Conservation (phyloP, 30 jellyfish, hydroid and myxozoan species). For the Nemopilema nomurai region DNA sequence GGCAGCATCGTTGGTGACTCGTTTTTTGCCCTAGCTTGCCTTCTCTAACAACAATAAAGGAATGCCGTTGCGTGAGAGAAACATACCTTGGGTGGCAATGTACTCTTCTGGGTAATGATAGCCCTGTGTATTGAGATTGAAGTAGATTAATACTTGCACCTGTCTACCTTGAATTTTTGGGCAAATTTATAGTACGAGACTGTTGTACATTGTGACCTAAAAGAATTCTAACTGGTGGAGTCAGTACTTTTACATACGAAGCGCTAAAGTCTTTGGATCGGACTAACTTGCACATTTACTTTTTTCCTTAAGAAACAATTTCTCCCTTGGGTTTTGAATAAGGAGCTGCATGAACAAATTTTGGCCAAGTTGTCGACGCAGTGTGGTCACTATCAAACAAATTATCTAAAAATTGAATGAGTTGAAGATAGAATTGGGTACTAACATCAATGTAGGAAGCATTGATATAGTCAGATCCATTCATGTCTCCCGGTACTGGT, state of each 20-base stretch:
- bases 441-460: constrained; percentile 77
- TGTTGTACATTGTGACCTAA: too few relatives aligned
- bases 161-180: too few relatives aligned
- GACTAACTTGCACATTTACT: neutral
- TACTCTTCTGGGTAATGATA: constrained; percentile 64
- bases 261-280: neutral
- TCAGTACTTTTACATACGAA: too few relatives aligned
- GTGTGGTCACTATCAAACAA: too few relatives aligned
- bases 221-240: too few relatives aligned
- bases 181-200: too few relatives aligned
- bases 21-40: neutral
- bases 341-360: too few relatives aligned
- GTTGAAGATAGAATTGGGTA: too few relatives aligned
- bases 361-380: too few relatives aligned
- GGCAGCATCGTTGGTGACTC: too few relatives aligned
- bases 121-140: constrained; percentile 35
- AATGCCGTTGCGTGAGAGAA: neutral
- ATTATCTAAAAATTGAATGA: too few relatives aligned
- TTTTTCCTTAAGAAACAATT: neutral
- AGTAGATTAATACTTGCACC: neutral
- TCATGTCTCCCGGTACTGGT: constrained; percentile 65
- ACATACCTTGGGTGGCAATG: constrained; percentile 79
- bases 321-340: too few relatives aligned
- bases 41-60: neutral
- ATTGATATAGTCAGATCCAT: constrained; percentile 78